phyloP scores from a whole-genome alignment of 1,140 invertebrate species.

The Drosophila malerkotliana region DNA sequence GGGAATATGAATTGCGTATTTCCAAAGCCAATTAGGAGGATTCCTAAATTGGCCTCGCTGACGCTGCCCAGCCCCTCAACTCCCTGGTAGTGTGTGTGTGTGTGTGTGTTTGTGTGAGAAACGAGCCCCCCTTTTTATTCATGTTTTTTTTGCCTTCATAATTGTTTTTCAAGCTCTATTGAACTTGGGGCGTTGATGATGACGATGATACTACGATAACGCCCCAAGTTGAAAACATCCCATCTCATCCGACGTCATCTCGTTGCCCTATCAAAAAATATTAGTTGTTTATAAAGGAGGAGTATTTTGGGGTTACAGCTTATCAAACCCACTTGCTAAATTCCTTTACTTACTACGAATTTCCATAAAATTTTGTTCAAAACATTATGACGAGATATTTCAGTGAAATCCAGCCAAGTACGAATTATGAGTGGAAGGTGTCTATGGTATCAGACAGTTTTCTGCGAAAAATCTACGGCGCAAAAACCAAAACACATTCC shows the following conservation, averaged over 20 bases:
- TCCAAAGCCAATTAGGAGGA: constrained; percentile 63
- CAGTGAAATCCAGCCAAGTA: not conserved
- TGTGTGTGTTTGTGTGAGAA: constrained; percentile 26
- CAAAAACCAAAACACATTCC: not conserved
- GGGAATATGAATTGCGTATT: constrained; percentile 31
- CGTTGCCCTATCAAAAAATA: constrained; percentile 10
- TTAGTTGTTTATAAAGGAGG: not conserved
- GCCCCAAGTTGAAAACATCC: constrained; percentile 62
- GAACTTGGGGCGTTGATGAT: constrained; percentile 55
- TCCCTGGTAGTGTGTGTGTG: not conserved
- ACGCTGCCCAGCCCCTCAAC: constrained; percentile 2
- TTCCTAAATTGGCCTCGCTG: constrained; percentile 65
- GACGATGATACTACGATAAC: constrained; percentile 49
- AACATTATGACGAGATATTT: not conserved
- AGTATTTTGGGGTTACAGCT: not conserved
- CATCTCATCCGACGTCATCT: constrained; percentile 54
- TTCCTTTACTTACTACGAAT: not conserved
- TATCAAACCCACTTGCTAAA: not conserved
- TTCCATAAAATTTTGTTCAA: not conserved
- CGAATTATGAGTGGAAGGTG: not conserved
- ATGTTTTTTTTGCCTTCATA: constrained; percentile 48
- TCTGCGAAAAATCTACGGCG: not conserved
- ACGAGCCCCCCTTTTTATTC: constrained; percentile 68
- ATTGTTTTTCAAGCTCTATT: constrained; percentile 76
- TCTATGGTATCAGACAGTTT: not conserved